These are phyloP conservation scores for Xiphophorus birchmanni DNA, from an alignment of 2,797 vertebrate species.

Conservation along the genomic window DNA sequence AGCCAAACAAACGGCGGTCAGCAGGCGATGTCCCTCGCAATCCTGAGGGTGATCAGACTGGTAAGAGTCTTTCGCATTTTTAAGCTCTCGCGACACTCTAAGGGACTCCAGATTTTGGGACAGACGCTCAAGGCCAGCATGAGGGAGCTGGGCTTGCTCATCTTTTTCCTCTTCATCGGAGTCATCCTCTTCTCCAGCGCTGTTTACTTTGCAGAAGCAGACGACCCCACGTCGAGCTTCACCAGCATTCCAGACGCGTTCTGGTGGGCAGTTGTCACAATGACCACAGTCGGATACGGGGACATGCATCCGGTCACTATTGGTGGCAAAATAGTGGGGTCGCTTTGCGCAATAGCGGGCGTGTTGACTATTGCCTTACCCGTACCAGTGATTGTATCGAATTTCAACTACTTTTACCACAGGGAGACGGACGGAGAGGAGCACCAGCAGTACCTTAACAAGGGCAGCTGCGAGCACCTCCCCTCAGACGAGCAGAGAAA, in stretches of 20 bases:
- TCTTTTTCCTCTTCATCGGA: conserved; percentile 98
- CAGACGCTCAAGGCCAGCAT: conserved; percentile 98
- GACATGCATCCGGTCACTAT: conserved; percentile 99
- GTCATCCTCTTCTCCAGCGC: conserved; percentile 98
- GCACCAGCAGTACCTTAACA: conserved; percentile 89
- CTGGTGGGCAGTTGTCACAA: conserved; percentile 99
- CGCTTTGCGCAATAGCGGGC: conserved; percentile 95
- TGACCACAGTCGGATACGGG: conserved; percentile 98
- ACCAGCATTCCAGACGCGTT: conserved; percentile 98
- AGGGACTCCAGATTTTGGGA: conserved; percentile 96
- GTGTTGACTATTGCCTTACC: conserved; percentile 97
- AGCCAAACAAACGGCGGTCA: conserved; percentile 90
- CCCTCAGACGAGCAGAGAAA: conserved; percentile 89
- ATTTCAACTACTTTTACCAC: conserved; percentile 99
- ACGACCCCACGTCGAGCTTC: conserved; percentile 94
- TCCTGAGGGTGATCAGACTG: conserved; percentile 93
- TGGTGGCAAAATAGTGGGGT: conserved; percentile 97
- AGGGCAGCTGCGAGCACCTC: conserved; percentile 91
- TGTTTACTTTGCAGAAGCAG: conserved; percentile 96
- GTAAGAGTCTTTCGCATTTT: conserved; percentile 97
- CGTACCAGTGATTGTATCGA: conserved; percentile 98
- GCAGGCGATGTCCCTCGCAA: conserved; percentile 97
- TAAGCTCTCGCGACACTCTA: conserved; percentile 97
- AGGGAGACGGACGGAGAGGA: conserved; percentile 98
- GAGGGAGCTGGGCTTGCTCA: conserved; percentile 94